These are phyloP conservation scores for Semaprochilodus insignis DNA, from an alignment of 2,797 vertebrate species.

Conservation along the genomic window DNA sequence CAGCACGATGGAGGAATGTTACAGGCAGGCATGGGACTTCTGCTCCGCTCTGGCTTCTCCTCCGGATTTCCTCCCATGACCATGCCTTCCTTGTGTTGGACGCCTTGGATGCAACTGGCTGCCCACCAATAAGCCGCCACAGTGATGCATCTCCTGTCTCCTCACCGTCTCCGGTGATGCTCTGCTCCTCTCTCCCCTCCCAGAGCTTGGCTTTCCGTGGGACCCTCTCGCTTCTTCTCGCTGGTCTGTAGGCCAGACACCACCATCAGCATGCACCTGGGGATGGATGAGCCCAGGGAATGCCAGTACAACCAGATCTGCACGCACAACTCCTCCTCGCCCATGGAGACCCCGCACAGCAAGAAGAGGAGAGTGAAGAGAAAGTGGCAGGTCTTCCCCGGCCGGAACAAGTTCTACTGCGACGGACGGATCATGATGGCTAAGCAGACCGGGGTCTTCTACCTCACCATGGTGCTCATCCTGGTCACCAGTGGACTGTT, in stretches of 20 bases:
- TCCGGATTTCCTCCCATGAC: constrained; percentile 12
- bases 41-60: constrained; percentile 10
- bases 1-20: constrained; percentile 52
- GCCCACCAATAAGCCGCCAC: neutral
- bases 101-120: neutral
- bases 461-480: constrained; percentile 92
- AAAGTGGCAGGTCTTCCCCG: constrained; percentile 95
- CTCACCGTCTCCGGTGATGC: neutral
- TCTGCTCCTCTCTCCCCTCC: neutral
- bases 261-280: constrained; percentile 78
- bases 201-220: neutral
- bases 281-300: constrained; percentile 86
- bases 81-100: neutral
- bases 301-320: constrained; percentile 92
- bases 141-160: neutral
- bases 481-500: constrained; percentile 93
- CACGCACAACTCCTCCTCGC: constrained; percentile 87
- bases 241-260: constrained; percentile 1
- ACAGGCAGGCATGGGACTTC: constrained; percentile 36
- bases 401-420: constrained; percentile 93
- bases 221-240: constrained; percentile 4
- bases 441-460: constrained; percentile 91
- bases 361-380: constrained; percentile 84
- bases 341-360: constrained; percentile 85
- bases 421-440: constrained; percentile 95